Evolutionary conservation across 2,797 vertebrate species (phyloP).

Genomic region (Spea hammondii): DNA sequence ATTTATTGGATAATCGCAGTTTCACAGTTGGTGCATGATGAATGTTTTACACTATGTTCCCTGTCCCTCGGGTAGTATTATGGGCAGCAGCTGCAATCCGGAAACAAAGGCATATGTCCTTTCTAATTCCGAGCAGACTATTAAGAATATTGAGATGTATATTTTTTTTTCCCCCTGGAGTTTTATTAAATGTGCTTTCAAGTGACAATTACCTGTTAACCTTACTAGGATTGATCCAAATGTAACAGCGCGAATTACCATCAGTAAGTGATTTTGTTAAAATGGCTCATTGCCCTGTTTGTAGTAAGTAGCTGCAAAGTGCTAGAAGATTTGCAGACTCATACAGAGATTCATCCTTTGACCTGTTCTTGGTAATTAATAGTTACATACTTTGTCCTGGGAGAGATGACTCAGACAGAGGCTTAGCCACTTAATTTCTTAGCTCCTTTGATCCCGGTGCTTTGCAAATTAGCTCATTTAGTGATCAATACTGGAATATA

Average conservation of each 20-base stretch:
- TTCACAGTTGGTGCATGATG: too few relatives aligned
- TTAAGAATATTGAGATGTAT: slow-evolving; percentile 9
- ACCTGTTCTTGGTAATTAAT: slow-evolving; percentile 26
- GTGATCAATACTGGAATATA: slow-evolving; percentile 2
- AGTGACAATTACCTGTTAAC: slow-evolving; percentile 37
- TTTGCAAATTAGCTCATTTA: slow-evolving; percentile 14
- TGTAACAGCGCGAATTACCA: slow-evolving; percentile 21
- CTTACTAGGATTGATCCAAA: slow-evolving; percentile 14
- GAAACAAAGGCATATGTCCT: neutral
- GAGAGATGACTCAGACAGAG: slow-evolving; percentile 2
- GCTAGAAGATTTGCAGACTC: slow-evolving; percentile 1
- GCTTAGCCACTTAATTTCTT: neutral
- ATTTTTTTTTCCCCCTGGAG: neutral
- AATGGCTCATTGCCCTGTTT: slow-evolving; percentile 23
- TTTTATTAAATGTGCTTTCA: slow-evolving; percentile 32
- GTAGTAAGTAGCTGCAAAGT: neutral
- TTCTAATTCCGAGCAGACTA: slow-evolving; percentile 7
- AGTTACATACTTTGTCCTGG: slow-evolving; percentile 15
- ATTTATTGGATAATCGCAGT: too few relatives aligned
- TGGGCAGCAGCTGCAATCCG: neutral
- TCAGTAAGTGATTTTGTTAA: slow-evolving; percentile 26
- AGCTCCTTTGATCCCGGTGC: neutral
- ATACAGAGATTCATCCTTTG: slow-evolving; percentile 2
- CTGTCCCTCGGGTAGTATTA: neutral
- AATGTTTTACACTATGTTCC: too few relatives aligned